Evolutionary conservation across 2,888 invertebrate genomes (phyloP).

Genomic region (Neoscelio sp.): DNA sequence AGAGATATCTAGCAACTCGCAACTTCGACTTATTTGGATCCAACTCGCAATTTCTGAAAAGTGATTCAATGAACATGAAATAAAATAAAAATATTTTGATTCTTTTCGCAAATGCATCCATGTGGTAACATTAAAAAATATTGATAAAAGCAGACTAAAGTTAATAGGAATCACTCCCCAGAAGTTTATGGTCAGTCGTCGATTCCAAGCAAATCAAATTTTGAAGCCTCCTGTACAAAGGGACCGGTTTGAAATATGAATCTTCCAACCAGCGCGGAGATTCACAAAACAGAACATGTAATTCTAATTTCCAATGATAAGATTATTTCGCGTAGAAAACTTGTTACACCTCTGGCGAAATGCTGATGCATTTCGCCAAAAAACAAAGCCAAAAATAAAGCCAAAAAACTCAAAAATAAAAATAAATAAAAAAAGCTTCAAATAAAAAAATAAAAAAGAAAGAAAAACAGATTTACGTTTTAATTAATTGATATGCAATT

Average conservation of each 20-base stretch:
- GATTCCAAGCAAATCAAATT: constrained; percentile 22
- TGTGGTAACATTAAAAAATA: constrained; percentile 34
- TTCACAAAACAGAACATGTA: constrained; percentile 33
- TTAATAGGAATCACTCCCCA: constrained; percentile 12
- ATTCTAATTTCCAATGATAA: background rate
- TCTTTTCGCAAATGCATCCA: too few relatives aligned
- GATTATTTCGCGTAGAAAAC: constrained; percentile 16
- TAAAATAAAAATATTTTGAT: too few relatives aligned
- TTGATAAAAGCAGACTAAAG: constrained; percentile 7
- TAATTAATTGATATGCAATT: constrained; percentile 43
- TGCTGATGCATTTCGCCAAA: constrained; percentile 10
- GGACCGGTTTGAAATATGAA: constrained; percentile 9
- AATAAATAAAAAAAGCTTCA: too few relatives aligned
- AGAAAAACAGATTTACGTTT: too few relatives aligned
- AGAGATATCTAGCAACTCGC: constrained; percentile 24
- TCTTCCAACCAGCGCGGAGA: constrained; percentile 24
- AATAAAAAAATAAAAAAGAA: too few relatives aligned
- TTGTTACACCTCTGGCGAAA: constrained; percentile 29
- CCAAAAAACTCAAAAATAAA: too few relatives aligned
- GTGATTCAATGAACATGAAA: constrained; percentile 6
- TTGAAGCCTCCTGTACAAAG: constrained; percentile 4
- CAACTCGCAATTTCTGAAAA: constrained; percentile 21
- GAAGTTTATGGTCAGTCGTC: constrained; percentile 5
- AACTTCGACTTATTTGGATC: constrained; percentile 21
- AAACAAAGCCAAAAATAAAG: too few relatives aligned